Percentiles rank a stretch among this genome's conserved stretches.
These are phyloP conservation scores for Prunella fulvescens DNA, from an alignment of 2,113 vertebrate species.

Conservation along the genomic window DNA sequence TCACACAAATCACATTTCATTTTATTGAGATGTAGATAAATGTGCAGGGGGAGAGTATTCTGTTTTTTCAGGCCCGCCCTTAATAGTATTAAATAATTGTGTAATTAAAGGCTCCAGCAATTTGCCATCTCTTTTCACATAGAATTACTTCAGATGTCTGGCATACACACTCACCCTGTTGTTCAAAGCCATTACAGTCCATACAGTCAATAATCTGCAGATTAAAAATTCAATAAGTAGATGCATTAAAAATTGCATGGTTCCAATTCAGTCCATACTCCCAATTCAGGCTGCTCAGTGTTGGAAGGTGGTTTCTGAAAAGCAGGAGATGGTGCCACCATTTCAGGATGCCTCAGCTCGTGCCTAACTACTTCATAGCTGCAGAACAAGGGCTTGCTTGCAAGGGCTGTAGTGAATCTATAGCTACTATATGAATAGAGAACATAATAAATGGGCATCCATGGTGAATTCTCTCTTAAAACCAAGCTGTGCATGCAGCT, in stretches of 20 bases:
- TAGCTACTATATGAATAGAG: neutral
- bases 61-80: neutral
- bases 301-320: conserved; percentile 14
- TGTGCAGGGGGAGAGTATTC: neutral
- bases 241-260: conserved; percentile 49
- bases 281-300: neutral
- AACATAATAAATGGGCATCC: neutral
- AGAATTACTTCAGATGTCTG: conserved; percentile 51
- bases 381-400: neutral
- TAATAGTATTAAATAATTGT: conserved; percentile 40
- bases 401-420: neutral
- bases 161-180: conserved; percentile 50
- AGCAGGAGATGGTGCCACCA: neutral
- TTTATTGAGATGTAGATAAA: conserved; percentile 7
- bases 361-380: neutral
- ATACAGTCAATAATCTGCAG: conserved; percentile 74
- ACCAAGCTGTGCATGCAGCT: neutral
- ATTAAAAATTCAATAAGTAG: conserved; percentile 79
- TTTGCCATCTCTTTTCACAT: conserved; percentile 52
- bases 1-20: neutral
- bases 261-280: conserved; percentile 48
- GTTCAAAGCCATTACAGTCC: conserved; percentile 69
- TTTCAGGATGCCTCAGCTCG: neutral
- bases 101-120: conserved; percentile 63
- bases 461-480: neutral